phyloP scores from a whole-genome alignment of 2,797 vertebrate species.

The Chiroxiphia lanceolata region DNA sequence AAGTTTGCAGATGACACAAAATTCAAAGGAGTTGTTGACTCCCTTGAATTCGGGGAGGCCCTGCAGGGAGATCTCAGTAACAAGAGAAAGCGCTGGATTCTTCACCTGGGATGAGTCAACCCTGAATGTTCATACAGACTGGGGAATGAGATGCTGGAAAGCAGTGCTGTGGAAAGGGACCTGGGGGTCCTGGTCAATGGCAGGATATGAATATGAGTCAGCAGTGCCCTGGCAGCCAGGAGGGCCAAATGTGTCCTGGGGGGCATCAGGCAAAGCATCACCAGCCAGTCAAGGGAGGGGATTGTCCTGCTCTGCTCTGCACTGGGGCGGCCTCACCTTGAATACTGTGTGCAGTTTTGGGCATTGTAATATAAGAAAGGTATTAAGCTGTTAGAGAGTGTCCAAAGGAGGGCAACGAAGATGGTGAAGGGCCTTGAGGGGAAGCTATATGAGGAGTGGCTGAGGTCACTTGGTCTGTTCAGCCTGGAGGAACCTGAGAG shows the following conservation, averaged over 20 bases:
- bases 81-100: background rate
- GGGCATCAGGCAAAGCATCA: background rate
- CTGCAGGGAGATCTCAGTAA: background rate
- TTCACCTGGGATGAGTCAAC: background rate
- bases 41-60: background rate
- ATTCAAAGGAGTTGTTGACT: background rate
- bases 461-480: background rate
- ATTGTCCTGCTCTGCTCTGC: background rate
- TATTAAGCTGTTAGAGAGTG: background rate
- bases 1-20: background rate
- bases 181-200: background rate
- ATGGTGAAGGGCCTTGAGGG: background rate
- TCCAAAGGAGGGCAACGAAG: background rate
- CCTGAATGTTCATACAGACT: background rate
- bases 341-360: background rate
- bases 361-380: background rate
- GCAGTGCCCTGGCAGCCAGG: background rate
- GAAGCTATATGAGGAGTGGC: background rate
- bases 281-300: accelerated
- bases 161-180: background rate
- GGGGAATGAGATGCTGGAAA: background rate
- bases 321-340: background rate
- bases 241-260: background rate
- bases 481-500: background rate
- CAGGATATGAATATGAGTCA: background rate